Base-by-base conservation (phyloP, 2,797 vertebrate genomes). In the Momotus momota region DNA sequence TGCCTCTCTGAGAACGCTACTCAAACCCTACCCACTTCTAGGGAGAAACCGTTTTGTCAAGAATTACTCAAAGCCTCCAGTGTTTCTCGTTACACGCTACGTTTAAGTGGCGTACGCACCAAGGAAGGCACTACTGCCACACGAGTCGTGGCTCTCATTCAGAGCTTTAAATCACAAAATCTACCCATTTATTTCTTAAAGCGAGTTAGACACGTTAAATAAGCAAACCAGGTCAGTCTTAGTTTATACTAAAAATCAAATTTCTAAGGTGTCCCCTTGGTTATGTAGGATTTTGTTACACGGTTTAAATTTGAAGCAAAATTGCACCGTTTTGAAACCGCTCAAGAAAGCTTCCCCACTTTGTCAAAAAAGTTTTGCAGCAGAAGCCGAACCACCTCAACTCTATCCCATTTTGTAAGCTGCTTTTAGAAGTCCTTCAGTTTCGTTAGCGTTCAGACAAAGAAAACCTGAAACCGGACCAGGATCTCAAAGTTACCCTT, bases 401-500 rank as follows among this genome's bases (percentile, higher is more conserved):
- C 55, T 80, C 46, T 1, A 93, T 77, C 95, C 92, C 95, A 58
- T 93, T 94, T 77, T 52, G 51, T 60, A 86, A 96, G 78, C 66
- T 0, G 3, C 55, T 93, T 94, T 93, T 92, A 90, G 58, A 84
- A 93, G 87, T 94, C 70, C 86, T 94, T 92, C 80, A 78, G 80
- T 15, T 88, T 84, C 81, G 88, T 90, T 96, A 96, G 64, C 87
- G 90, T 80, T 86, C 88, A 94, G 74, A 95, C 81, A 96, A 96
- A 84, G 83, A 97, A 96, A 96, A 96, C 95, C 95, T 97, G 94
- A 97, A 96, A 97, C 94, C 94, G 96, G 94, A 90, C 96, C 95
- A 96, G 96, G 93, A 95, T 96, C 95, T 97, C 96, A 96, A 95
- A 95, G 95, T 97, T 95, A 96, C 96, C 94, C 96, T 96, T 97